Conservation (phyloP, 2,113 vertebrate species). For the Chloropsis cyanopogon region DNA sequence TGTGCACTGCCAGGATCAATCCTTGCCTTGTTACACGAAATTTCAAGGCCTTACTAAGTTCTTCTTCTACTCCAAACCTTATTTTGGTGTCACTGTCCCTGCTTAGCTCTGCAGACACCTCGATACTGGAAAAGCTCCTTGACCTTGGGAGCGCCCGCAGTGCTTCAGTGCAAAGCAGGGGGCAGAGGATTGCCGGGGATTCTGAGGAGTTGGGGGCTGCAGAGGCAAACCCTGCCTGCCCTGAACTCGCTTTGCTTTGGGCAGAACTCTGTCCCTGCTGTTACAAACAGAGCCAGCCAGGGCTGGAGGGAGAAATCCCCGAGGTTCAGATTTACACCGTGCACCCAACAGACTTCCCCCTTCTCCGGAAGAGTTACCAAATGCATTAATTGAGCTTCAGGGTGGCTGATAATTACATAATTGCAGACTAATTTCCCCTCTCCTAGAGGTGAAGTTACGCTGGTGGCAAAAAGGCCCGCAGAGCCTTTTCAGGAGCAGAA, state of each 20-base stretch:
- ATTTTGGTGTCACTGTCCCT: neutral
- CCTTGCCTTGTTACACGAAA: neutral
- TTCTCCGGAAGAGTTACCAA: neutral
- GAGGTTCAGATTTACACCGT: fast-evolving
- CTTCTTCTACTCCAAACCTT: neutral
- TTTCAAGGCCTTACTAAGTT: neutral
- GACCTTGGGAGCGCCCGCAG: neutral
- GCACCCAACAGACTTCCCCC: neutral
- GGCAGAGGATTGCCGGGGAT: neutral
- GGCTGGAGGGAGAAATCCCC: neutral
- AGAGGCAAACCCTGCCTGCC: neutral
- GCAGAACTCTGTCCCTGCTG: fast-evolving
- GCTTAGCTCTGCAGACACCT: neutral
- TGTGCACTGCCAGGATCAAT: neutral
- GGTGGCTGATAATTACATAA: constrained; percentile 19
- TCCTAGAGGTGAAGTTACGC: neutral
- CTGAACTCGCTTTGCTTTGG: neutral
- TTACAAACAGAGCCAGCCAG: neutral
- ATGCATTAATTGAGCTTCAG: neutral
- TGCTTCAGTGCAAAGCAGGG: neutral
- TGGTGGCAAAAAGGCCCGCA: neutral
- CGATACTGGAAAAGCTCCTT: neutral
- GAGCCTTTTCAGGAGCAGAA: neutral
- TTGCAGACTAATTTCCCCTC: constrained; percentile 33
- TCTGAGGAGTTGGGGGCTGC: neutral